Evolutionary conservation across 2,113 vertebrate genomes (phyloP).

Genomic region (Notothenia rossii): DNA sequence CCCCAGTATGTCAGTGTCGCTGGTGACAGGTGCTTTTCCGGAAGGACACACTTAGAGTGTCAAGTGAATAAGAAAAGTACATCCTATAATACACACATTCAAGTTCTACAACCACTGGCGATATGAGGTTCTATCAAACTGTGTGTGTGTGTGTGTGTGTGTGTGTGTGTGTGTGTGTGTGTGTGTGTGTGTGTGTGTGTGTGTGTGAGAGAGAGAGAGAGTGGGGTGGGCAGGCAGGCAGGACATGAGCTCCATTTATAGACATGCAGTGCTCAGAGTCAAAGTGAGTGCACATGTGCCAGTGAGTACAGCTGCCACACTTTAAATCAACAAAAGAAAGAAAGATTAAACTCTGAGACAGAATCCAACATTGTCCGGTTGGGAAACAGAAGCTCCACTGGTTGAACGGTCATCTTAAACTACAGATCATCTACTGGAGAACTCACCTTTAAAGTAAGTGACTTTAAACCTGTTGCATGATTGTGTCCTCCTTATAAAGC

Average conservation of each 20-base stretch:
- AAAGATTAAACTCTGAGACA: constrained; percentile 9
- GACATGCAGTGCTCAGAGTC: constrained; percentile 42
- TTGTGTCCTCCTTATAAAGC: no score
- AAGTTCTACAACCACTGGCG: background rate
- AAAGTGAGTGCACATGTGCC: constrained; percentile 33
- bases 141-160: background rate
- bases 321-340: background rate
- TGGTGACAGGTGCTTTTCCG: background rate
- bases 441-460: constrained; percentile 35
- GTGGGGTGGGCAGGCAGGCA: constrained; percentile 2
- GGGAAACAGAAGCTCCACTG: background rate
- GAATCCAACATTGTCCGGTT: background rate
- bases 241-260: constrained; percentile 66
- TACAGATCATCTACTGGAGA: background rate
- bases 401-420: background rate
- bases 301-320: constrained; percentile 13
- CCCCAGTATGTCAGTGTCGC: no score
- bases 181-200: background rate
- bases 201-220: no score
- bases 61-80: background rate
- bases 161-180: background rate
- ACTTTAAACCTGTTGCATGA: background rate
- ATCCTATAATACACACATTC: background rate
- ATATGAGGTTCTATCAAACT: background rate
- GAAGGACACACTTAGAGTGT: background rate